Evolutionary conservation across 1,140 invertebrate genomes (phyloP), one percentile per base, ranked within the genome.

Genomic region (Macrosteles quadrilineatus): DNA sequence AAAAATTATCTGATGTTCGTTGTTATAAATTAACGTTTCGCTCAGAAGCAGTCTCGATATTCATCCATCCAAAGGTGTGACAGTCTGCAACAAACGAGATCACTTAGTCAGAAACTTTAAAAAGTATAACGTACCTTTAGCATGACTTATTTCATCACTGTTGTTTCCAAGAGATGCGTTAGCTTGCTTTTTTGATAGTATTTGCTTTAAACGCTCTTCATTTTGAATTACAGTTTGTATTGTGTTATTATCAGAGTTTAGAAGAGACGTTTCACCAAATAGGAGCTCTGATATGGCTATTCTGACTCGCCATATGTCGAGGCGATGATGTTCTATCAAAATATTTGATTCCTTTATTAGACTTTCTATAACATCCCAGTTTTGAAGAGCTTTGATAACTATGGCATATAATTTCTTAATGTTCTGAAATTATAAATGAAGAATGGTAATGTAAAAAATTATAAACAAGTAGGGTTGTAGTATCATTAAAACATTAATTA

Each of bases 291-390:
- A 3, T 50, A 50, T 50, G 17, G n/a, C 6, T 23, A 50, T n/a
- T 50, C 21, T 50, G n/a, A 50, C 47, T 6, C 21, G n/a, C 47
- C 47, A 50, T 9, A 76, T 74, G 77, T 66, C 64, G 78, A 74
- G 72, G 73, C 77, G 75, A 32, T 27, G n/a, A 40, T 85, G 81
- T 92, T 90, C 47, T 92, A 91, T 85, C 90, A 93, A n/a, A 95
- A 78, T 27, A 94, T 80, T 80, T 96, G 93, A 45, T 91, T 88
- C 74, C 19, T 69, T 67, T 43, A 94, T 81, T 45, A 95, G 80
- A 67, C 84, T 80, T 67, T 89, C 82, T 69, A 95, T 81, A 59
- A 88, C 79, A 32, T 79, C 78, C 14, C 82, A 81, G 82, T 91
- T 85, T 80, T 90, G 86, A 53, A 94, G 82, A 31, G 89, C 88